Base-by-base conservation (phyloP, 2,113 vertebrate genomes). In the Nematolebias whitei region DNA sequence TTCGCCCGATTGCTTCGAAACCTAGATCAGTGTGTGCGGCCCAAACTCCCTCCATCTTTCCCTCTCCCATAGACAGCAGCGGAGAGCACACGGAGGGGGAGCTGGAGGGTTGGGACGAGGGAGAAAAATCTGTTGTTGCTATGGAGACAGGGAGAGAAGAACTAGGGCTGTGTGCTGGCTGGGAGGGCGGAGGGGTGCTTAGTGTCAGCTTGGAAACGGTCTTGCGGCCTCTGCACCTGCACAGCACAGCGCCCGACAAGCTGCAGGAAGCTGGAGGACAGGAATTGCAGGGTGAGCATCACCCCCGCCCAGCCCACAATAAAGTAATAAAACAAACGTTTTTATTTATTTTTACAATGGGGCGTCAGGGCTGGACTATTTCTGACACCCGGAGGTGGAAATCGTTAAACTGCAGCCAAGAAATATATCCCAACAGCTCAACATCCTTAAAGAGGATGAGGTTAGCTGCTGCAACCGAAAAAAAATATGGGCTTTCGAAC, bases 161-260 rank as follows among this genome's bases (percentile, higher is more conserved):
- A 87, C 74, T 88, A 84, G 85, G 85, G 80, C 86, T 79, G 84
- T 88, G 84, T 85, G 83, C 55, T 57, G 71, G 78, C 56, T 67
- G 84, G 83, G 68, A 74, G 69, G 74, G 78, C 23, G 84, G 72
- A 47, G 85, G 76, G 82, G 68, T 75, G 73, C 86, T 84, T 63
- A 66, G 80, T 88, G 87, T 91, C 80, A 87, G 78, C 87, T 76
- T 86, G 83, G 87, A 86, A 87, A 89, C 86, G 76, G 68, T 76
- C 78, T 84, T 83, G 82, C 68, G 62, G 90, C 84, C 83, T 74
- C 79, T 88, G 91, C 91, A 92, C 91, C 91, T 90, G 91, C 90
- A 90, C 51, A 38, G 20, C 83, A 82, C 76, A 78, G 72, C 73
- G 79, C 80, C 82, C 71, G 80, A 78, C 82, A 86, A 76, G 87